Evolutionary conservation across 2,888 invertebrate species (phyloP).

Genomic region (Melanargia galathea): DNA sequence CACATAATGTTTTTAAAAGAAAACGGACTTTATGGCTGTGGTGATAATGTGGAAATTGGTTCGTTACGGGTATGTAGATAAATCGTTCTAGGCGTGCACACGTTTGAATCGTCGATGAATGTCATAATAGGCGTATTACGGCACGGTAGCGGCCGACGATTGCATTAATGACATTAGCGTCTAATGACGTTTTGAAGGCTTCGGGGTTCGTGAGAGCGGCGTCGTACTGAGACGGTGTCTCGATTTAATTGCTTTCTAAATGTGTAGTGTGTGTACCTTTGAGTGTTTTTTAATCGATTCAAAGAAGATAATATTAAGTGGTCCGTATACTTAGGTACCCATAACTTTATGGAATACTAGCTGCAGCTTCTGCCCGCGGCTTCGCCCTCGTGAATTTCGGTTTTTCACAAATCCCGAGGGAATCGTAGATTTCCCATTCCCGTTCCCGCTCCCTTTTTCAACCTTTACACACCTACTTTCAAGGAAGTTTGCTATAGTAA

Average conservation of each 20-base stretch:
- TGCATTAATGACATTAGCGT: conserved; percentile 72
- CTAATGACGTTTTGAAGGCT: conserved; percentile 65
- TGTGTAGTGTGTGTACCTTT: neutral
- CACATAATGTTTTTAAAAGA: neutral
- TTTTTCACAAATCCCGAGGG: too few relatives aligned
- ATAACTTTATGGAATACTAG: too few relatives aligned
- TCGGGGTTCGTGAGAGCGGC: conserved; percentile 24
- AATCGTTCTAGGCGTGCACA: conserved; percentile 26
- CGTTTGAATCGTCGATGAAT: conserved; percentile 50
- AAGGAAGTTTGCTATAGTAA: too few relatives aligned
- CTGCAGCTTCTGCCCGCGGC: too few relatives aligned
- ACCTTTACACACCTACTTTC: too few relatives aligned
- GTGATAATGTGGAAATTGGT: conserved; percentile 37
- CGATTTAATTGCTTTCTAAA: conserved; percentile 16
- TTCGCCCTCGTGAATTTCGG: too few relatives aligned
- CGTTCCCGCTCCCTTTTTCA: too few relatives aligned
- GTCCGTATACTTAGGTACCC: too few relatives aligned
- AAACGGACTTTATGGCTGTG: conserved; percentile 28
- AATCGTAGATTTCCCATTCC: too few relatives aligned
- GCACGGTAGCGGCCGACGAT: conserved; percentile 69
- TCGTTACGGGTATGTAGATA: conserved; percentile 30
- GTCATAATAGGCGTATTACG: conserved; percentile 57
- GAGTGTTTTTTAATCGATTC: conserved; percentile 9
- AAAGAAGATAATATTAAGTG: neutral
- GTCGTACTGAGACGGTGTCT: conserved; percentile 9